Conservation (phyloP, 92 coral and sea anemone genomes). For the Zoanthus gigantus region DNA sequence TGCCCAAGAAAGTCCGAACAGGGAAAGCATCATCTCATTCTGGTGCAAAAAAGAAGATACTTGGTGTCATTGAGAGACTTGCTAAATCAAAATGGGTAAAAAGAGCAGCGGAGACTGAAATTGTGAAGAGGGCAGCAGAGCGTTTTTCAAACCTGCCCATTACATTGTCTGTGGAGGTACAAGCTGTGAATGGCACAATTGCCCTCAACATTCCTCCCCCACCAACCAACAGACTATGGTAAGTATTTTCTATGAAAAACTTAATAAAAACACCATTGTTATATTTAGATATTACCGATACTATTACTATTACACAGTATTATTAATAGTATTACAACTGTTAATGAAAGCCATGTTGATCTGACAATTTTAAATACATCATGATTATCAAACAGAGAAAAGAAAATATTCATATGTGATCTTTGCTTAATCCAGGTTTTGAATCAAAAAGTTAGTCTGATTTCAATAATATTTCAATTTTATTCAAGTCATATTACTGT, state of each 20-base stretch:
- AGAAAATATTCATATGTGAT: too few relatives aligned
- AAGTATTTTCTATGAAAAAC: conserved; percentile 37
- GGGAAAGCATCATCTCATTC: conserved; percentile 47
- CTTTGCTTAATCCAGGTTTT: too few relatives aligned
- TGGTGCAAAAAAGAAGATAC: conserved; percentile 83
- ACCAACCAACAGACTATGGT: conserved; percentile 98
- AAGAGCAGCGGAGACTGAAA: conserved; percentile 96
- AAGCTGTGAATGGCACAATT: conserved; percentile 84
- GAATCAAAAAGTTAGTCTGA: too few relatives aligned
- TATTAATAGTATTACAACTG: too few relatives aligned
- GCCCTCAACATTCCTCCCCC: conserved; percentile 98
- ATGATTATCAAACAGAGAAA: too few relatives aligned
- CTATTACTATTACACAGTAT: too few relatives aligned
- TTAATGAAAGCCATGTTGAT: too few relatives aligned
- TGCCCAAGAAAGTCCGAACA: conserved; percentile 42
- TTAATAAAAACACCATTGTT: too few relatives aligned
- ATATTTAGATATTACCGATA: too few relatives aligned
- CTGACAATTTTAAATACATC: too few relatives aligned
- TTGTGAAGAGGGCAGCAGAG: conserved; percentile 98
- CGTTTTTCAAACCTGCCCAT: conserved; percentile 96
- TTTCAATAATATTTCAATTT: too few relatives aligned
- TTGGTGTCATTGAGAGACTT: conserved; percentile 90
- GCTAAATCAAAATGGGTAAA: conserved; percentile 99
- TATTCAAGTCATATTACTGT: too few relatives aligned
- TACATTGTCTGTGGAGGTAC: conserved; percentile 91